Evolutionary conservation across 2,113 vertebrate species (phyloP), one percentile per base, ranked within the genome.

Genomic region (Reinhardtius hippoglossoides): DNA sequence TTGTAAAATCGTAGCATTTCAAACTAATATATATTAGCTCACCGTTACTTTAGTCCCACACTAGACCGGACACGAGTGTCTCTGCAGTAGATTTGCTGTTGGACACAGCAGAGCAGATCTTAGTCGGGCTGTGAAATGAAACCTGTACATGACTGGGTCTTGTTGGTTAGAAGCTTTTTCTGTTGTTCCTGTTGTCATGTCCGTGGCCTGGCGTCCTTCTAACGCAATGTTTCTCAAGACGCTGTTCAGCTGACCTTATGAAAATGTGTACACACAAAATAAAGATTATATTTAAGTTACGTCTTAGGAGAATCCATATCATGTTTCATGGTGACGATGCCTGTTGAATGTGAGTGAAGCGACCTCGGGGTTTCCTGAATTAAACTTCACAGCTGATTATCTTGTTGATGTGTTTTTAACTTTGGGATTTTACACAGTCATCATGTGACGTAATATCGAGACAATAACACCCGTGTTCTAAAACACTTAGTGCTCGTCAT

Each of bases 271-370:
- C 61, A 79, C 48, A 44, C 15, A 57, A 83, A 90, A 89, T 89
- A 91, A 91, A 91, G 70, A 82, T 70, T 84, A 18, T 90, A 87
- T 91, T 89, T 91, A 91, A 87, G 73, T 81, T 70, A 83, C 18
- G 21, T 61, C 4, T 20, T 20, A 37, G 58, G 35, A 14, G 58
- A 20, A 9, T 60, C 57, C 52, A 55, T 18, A 3, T 55, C 9
- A 15, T 20, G 48, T 50, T 16, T 50, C 18, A 20, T 20, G 6
- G 48, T 50, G 7, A 20, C 48, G 18, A 50, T 50, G 18, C 18
- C 16, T 46, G 48, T 20, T 8, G 48, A 50, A 50, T 18, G 16
- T 50, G 48, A 14, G 16, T 50, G 48, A 13, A 14, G 48, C 15
- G 15, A 20, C 0, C 13, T 20, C 16, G n/a, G 48, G 15, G 16